Base-by-base conservation (phyloP, 35 echinoderm and acorn worm genomes). In the Strongylocentrotus purpuratus region DNA sequence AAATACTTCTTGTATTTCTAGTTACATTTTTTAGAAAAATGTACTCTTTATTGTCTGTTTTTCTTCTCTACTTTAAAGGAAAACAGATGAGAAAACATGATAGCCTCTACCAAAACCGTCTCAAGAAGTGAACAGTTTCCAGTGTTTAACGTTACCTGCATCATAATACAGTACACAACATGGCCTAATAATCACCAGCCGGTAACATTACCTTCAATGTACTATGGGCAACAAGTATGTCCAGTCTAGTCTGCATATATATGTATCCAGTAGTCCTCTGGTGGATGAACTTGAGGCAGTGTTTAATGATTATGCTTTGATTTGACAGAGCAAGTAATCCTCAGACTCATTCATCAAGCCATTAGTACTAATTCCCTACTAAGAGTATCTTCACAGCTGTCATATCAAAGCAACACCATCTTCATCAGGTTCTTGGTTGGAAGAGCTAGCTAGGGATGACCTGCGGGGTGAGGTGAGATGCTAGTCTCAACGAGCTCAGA, bases 311-410 rank as follows among this genome's bases (percentile, higher is more conserved):
- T 78, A 78, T 78, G 31, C 87, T 46, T 33, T 33, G 87, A 89
- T 89, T 28, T 46, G 91, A 93, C 91, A 93, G 32, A 50, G n/a
- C 45, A 58, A 58, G 5, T 93, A 47, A 93, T 93, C 48, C 31
- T 4, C 6, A 50, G n/a, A 58, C 91, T 93, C 91, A 93, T 93
- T 93, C 91, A 93, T 93, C 91, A 93, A 48, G 91, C 22, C 91
- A 93, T 58, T 93, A 58, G 91, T 33, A n/a, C 32, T 93, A 55
- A 93, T 93, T 93, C 48, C 32, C 13, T 5, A 22, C 32, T 50
- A 93, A 93, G 45, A 58, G 91, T 93, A 93, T 89, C 87, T 89
- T 89, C 87, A 89, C 87, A 89, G 87, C 87, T 89, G 87, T 89
- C 87, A 89, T 46, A 89, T 33, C 32, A 45, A 89, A 46, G 32